Percentiles rank a stretch among this genome's conserved stretches.
These are phyloP conservation scores for Bradypus variegatus DNA, from an alignment of 2,797 vertebrate species.

Conservation along the genomic window DNA sequence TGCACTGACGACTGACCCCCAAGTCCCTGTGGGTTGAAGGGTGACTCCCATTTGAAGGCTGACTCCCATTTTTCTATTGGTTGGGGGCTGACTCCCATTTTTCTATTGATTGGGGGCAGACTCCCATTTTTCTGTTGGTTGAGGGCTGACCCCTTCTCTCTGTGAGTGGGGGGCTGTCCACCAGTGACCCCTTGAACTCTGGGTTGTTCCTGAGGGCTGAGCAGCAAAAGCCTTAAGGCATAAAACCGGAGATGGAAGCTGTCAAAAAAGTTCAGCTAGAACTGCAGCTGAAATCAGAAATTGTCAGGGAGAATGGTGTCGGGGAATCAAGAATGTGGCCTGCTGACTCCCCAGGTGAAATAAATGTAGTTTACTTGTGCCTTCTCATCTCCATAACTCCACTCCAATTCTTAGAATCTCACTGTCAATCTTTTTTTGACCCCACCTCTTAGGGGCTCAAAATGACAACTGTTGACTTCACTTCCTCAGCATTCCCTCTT, in stretches of 20 bases:
- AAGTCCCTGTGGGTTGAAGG: too few species aligned
- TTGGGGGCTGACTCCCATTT: too few species aligned
- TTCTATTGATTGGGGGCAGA: too few species aligned
- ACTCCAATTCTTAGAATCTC: background rate
- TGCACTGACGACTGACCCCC: too few species aligned
- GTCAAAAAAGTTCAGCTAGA: too few species aligned
- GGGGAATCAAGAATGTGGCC: rapidly evolving
- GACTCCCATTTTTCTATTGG: too few species aligned
- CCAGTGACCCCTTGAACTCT: too few species aligned
- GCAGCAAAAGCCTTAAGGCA: background rate
- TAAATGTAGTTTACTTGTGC: rapidly evolving
- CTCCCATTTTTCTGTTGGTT: too few species aligned
- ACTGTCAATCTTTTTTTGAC: rapidly evolving
- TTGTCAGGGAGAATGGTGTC: rapidly evolving
- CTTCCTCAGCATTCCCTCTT: rapidly evolving
- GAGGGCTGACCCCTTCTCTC: background rate
- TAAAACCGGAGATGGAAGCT: background rate
- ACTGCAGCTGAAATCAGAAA: background rate
- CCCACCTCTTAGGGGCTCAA: too few species aligned
- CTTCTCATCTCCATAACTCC: rapidly evolving
- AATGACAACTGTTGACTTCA: too few species aligned
- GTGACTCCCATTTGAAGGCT: too few species aligned
- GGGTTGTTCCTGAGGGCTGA: background rate
- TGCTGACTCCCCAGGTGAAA: rapidly evolving
- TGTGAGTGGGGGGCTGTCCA: background rate